Base-by-base conservation (phyloP, 2,113 vertebrate genomes). In the Cnemophilus loriae region DNA sequence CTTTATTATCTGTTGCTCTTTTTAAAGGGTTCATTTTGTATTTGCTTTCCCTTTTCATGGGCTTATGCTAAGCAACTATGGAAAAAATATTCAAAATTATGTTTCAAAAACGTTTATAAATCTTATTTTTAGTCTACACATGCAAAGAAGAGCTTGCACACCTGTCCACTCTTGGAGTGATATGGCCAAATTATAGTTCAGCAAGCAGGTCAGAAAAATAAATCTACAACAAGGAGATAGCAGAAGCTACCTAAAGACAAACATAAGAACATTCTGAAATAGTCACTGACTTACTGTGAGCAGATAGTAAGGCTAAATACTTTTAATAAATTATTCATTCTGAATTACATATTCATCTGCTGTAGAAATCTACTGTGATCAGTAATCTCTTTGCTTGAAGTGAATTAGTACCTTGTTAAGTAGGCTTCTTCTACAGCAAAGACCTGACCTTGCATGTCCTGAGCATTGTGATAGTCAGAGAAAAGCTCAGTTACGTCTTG, bases 351-450 rank as follows among this genome's bases (percentile, higher is more conserved):
- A 78, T 81, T 96, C 64, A 93, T 30, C 33, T 93, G 56, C 35
- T 78, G 21, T 46, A 78, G 52, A 91, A 93, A 94, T 93, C 90
- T 78, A 87, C 57, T 59, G 28, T 89, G 92, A 91, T 93, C 87
- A 41, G 81, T 90, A 85, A 91, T 87, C 65, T 87, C 59, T 82
- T 79, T 71, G 39, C 49, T 79, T 73, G 61, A 82, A 89, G 24
- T 56, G 85, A 94, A 93, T 79, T 37, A 93, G 19, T 39, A 53
- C 46, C 27, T 92, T 95, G 60, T n/a, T 89, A 93, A 90, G 49
- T 53, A 10, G 1, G 19, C 76, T 87, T 59, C 44, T 52, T 71
- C 70, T 71, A 18, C 53, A 87, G 80, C 1, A 0, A 81, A 89
- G 64, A 89, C 35, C 60, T 89, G 93, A 96, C 70, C 93, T 87